Evolutionary conservation across 2,888 invertebrate genomes (phyloP).

Genomic region (Acleris laterana): DNA sequence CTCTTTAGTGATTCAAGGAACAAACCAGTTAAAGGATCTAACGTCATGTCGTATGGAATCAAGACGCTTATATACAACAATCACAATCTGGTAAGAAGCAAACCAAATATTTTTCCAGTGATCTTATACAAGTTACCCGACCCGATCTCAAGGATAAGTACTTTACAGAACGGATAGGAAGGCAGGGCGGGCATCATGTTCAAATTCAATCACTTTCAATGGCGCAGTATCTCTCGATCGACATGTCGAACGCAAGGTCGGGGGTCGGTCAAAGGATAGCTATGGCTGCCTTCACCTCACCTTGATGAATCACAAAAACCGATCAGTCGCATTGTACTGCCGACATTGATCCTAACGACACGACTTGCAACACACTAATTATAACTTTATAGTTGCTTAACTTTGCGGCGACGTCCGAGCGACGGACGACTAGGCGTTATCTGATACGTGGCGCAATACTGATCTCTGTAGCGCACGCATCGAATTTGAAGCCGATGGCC

Average conservation of each 20-base stretch:
- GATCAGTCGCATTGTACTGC: conserved; percentile 59
- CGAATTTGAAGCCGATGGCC: conserved; percentile 62
- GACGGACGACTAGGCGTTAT: conserved; percentile 63
- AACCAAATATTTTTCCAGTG: no score
- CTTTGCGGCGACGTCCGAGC: conserved; percentile 47
- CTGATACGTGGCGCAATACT: conserved; percentile 75
- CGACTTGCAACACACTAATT: conserved; percentile 70
- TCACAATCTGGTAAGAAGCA: no score
- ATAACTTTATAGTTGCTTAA: conserved; percentile 61
- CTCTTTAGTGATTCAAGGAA: no score
- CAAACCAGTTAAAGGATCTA: no score
- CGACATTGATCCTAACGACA: conserved; percentile 70
- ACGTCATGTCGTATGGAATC: no score
- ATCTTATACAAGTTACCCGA: no score
- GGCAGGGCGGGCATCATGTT: conserved; percentile 34
- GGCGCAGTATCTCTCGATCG: conserved; percentile 66
- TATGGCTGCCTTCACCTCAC: conserved; percentile 67
- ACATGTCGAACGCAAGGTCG: conserved; percentile 76
- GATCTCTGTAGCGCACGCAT: conserved; percentile 63
- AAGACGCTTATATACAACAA: no score
- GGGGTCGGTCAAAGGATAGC: conserved; percentile 77
- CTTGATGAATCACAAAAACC: conserved; percentile 67
- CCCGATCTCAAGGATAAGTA: no score
- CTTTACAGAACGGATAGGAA: conserved; percentile 14
- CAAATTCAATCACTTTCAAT: conserved; percentile 46